Conservation (phyloP, 2,113 vertebrate genomes). For the Sphaerodactylus townsendi region DNA sequence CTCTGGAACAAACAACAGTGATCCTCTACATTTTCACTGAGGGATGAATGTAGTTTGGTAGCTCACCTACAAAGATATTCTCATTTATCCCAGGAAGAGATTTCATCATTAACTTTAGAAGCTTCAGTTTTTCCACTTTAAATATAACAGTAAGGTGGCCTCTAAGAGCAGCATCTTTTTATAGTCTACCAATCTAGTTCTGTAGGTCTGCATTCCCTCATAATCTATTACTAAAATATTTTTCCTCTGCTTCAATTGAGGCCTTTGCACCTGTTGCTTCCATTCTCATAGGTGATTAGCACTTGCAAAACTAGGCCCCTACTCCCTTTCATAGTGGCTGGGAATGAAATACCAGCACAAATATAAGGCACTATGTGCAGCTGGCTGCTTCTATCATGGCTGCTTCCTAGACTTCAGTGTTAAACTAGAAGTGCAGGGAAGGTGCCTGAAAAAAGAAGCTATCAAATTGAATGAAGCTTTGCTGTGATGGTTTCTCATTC, state of each 20-base stretch:
- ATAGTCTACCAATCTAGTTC: slow-evolving; percentile 12
- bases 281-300: background rate
- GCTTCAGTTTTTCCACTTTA: background rate
- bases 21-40: background rate
- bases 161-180: background rate
- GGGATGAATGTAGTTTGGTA: slow-evolving; percentile 1
- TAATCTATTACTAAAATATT: background rate
- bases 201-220: rapidly evolving
- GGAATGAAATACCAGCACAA: background rate
- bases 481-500: background rate
- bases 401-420: background rate
- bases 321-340: background rate
- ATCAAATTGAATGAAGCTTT: background rate
- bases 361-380: too few species aligned
- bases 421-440: background rate
- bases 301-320: rapidly evolving
- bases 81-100: background rate
- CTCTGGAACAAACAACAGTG: background rate
- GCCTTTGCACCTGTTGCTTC: background rate
- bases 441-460: background rate
- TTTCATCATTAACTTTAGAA: background rate
- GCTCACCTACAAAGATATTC: background rate
- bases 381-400: background rate
- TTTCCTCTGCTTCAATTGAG: rapidly evolving
- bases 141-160: rapidly evolving